Evolutionary conservation across 2,113 vertebrate genomes (phyloP), one percentile per base, ranked within the genome.

Genomic region (Onychostruthus taczanowskii): DNA sequence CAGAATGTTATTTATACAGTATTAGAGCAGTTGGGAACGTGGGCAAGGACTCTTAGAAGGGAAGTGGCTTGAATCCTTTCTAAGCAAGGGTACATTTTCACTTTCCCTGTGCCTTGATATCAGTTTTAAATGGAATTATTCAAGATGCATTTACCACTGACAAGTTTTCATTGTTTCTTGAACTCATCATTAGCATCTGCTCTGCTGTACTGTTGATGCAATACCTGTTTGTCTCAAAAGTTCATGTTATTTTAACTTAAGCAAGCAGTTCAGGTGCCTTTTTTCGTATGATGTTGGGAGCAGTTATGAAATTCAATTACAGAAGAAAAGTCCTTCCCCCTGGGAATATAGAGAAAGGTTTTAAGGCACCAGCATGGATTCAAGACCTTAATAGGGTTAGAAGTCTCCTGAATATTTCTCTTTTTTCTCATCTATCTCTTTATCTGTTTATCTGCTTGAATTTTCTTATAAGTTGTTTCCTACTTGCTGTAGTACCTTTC

Each of bases 241-340:
- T n/a, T 47, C 27, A 22, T 33, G 5, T 55, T 88, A 39, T 75
- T 88, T 73, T 62, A 78, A 69, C 46, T 41, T 41, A 64, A 64
- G 11, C 26, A 66, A 17, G 52, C 16, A 55, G 33, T 72, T 88
- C 53, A 86, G 18, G 20, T 86, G 14, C 27, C 18, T 89, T 91
- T 64, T 83, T 26, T 37, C 1, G 0, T 76, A 4, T 0, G 1
- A 49, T 76, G 9, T 27, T 77, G 7, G 55, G 16, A 61, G 6
- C 62, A 93, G 23, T 39, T 73, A 8, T 56, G 73, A 63, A 68
- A 69, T 69, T 47, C 53, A 61, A 6, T 63, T 80, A 33, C 4
- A 11, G 33, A 68, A 84, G 13, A 68, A 52, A 79, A 66, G 24
- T 64, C 16, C 3, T 31, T 59, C 5, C 20, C 2, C 9, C 2